Conservation (phyloP, 2,797 vertebrate genomes). For the Spinibarbus caldwelli region DNA sequence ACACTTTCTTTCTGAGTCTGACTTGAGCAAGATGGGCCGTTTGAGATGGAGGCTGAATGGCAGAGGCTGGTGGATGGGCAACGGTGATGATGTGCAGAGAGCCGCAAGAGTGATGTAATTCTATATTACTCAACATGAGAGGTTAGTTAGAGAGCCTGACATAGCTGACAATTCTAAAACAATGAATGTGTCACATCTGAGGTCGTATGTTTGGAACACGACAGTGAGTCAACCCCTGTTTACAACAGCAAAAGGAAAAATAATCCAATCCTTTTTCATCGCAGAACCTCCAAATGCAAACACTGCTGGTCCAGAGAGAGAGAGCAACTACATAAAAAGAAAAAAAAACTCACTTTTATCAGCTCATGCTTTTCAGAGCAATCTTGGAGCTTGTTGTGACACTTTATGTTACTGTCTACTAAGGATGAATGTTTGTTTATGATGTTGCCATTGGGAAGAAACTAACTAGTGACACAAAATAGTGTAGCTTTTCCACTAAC, state of each 20-base stretch:
- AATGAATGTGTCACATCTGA: background rate
- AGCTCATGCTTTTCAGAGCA: background rate
- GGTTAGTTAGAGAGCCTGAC: constrained; percentile 41
- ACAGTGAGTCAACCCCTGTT: constrained; percentile 10
- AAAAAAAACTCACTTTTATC: background rate
- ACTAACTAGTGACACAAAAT: background rate
- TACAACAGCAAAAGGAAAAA: background rate
- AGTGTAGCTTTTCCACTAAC: background rate
- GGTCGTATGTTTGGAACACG: background rate
- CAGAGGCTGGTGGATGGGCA: constrained; percentile 72
- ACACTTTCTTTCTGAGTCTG: constrained; percentile 88
- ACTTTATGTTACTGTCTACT: background rate
- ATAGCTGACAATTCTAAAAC: constrained; percentile 1
- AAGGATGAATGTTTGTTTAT: background rate
- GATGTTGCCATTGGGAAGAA: background rate
- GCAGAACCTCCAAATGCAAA: constrained; percentile 22
- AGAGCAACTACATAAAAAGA: background rate
- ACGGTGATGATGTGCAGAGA: constrained; percentile 63
- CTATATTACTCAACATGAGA: constrained; percentile 58
- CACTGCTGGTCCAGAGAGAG: background rate
- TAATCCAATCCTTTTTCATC: background rate
- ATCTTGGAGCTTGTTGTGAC: background rate
- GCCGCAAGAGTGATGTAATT: constrained; percentile 67
- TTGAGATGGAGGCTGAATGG: constrained; percentile 78
- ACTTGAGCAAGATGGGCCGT: constrained; percentile 83